Conservation (phyloP, 2,888 invertebrate species). For the Disparrhopalites patrizii region DNA sequence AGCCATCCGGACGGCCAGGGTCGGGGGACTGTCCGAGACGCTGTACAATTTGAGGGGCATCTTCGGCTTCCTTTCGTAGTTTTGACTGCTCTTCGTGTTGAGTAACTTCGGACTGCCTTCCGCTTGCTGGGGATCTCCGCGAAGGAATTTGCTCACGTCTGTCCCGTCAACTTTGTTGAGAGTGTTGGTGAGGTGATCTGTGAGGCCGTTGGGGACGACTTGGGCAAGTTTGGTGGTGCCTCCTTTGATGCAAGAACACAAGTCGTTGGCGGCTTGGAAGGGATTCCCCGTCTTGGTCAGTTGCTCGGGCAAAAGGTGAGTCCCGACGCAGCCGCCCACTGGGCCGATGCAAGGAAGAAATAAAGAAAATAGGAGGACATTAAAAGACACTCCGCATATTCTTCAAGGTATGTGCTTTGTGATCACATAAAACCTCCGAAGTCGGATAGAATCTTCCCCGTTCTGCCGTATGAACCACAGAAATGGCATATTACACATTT, state of each 20-base stretch:
- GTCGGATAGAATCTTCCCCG: too few relatives aligned
- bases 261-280: too few relatives aligned
- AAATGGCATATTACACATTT: too few relatives aligned
- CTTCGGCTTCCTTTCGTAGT: not conserved
- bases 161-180: too few relatives aligned
- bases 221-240: slow-evolving; percentile 6
- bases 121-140: not conserved
- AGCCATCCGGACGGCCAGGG: slow-evolving; percentile 67
- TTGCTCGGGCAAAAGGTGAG: slow-evolving; percentile 24
- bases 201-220: slow-evolving; percentile 3
- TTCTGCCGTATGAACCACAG: too few relatives aligned
- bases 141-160: slow-evolving; percentile 9
- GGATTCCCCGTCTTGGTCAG: not conserved
- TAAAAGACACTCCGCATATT: too few relatives aligned
- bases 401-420: too few relatives aligned
- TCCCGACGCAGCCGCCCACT: slow-evolving; percentile 44
- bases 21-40: slow-evolving; percentile 74
- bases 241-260: slow-evolving; percentile 1
- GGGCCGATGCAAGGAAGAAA: too few relatives aligned
- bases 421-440: too few relatives aligned
- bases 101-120: slow-evolving; percentile 1
- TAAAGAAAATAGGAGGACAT: too few relatives aligned
- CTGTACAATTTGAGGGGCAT: slow-evolving; percentile 63
- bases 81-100: not conserved
- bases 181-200: slow-evolving; percentile 1